These are phyloP conservation scores for Oxygymnocypris stewartii DNA, from an alignment of 2,113 vertebrate species.

Conservation along the genomic window DNA sequence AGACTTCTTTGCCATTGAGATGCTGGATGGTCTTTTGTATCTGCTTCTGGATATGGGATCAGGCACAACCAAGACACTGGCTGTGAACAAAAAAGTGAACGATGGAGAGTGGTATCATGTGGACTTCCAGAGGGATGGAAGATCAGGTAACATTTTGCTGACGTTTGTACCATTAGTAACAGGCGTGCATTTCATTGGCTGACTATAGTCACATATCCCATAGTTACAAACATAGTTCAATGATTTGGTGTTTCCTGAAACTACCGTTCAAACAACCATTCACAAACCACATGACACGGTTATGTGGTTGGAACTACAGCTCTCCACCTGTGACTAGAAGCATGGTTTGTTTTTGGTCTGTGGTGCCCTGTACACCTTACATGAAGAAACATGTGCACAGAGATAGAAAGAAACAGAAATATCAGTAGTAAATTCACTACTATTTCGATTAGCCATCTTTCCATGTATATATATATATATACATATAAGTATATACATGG, in stretches of 20 bases:
- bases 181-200: background rate
- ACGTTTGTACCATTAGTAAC: background rate
- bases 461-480: too few relatives aligned
- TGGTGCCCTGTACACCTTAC: background rate
- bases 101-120: conserved; percentile 35
- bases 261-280: background rate
- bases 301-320: background rate
- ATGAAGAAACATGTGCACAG: background rate
- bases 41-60: conserved; percentile 97
- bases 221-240: background rate
- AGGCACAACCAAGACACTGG: conserved; percentile 94
- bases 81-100: conserved; percentile 65
- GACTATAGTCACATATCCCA: background rate
- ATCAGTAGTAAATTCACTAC: too few relatives aligned
- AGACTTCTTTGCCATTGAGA: conserved; percentile 98
- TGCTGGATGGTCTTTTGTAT: conserved; percentile 96
- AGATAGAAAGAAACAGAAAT: too few relatives aligned
- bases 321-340: background rate
- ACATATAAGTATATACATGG: too few relatives aligned
- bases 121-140: conserved; percentile 74
- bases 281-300: background rate
- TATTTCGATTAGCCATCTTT: too few relatives aligned
- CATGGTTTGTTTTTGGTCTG: background rate
- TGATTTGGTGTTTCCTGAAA: background rate
- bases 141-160: conserved; percentile 83